Evolutionary conservation across 2,113 vertebrate species (phyloP), one percentile per base, ranked within the genome.

Genomic region (Columbina picui): DNA sequence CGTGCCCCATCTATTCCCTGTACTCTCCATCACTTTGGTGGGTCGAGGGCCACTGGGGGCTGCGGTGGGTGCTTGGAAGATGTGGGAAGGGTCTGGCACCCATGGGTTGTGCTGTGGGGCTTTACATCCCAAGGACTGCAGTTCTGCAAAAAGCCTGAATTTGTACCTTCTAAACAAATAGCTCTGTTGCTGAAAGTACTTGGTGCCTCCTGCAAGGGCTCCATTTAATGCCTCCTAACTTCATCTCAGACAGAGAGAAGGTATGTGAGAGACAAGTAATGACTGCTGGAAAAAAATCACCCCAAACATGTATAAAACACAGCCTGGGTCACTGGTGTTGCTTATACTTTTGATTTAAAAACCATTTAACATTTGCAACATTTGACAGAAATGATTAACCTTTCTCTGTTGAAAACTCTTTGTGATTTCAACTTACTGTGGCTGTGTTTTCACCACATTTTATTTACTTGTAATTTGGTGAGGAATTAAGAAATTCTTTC

Each of bases 321-420:
- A 55, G 64, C 77, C 93, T 84, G 87, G 89, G 61, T 81, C 55
- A 89, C 60, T 9, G 39, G 49, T 89, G 47, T 83, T 87, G 59
- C 75, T 93, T 84, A 56, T 52, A 76, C 68, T 75, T 92, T 94
- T 91, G 73, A 95, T 88, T 94, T 93, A 56, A 94, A 96, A 94
- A 92, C 45, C 82, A 81, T 91, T 95, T 96, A 84, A 91, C 71
- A n/a, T 96, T 87, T 94, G 63, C 68, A 97, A 17, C 7, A 1
- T 88, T 74, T 89, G 96, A 94, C 95, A 92, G 86, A 91, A 97
- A 87, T 94, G 74, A 97, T 96, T 95, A 89, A 93, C 71, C 82
- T 76, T 75, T 53, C 84, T 49, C 63, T 92, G 69, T 85, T 63
- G 95, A 94, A 97, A 83, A 87, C 79, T 91, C 94, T 87, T 50